These are phyloP conservation scores for Flexamia atlantica DNA, from an alignment of 2,888 invertebrate genomes.

Conservation along the genomic window DNA sequence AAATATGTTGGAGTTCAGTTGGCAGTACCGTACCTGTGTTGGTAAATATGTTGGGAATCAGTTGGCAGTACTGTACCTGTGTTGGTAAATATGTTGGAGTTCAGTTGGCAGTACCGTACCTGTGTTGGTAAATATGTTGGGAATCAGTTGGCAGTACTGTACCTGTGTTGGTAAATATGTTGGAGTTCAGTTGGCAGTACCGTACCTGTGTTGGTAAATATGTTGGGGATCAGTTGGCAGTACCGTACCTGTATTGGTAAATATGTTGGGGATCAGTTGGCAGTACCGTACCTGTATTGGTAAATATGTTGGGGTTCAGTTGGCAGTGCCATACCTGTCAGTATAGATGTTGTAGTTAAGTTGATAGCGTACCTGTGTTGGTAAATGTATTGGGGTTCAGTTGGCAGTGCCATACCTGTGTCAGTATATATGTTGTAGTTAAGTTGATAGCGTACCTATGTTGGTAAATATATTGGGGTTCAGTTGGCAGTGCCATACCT, in stretches of 20 bases:
- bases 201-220: slow-evolving; percentile 80
- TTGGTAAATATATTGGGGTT: slow-evolving; percentile 98
- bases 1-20: too few species aligned
- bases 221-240: too few species aligned
- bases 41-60: too few species aligned
- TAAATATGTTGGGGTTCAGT: slow-evolving; percentile 97
- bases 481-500: slow-evolving; percentile 79
- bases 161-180: too few species aligned
- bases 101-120: too few species aligned
- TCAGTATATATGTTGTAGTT: slow-evolving; percentile 98
- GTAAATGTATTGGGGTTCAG: slow-evolving; percentile 98
- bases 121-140: too few species aligned
- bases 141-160: too few species aligned
- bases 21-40: too few species aligned
- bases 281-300: slow-evolving; percentile 82
- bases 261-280: slow-evolving; percentile 96
- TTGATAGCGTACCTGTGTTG: slow-evolving; percentile 80
- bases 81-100: too few species aligned
- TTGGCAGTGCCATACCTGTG: slow-evolving; percentile 94
- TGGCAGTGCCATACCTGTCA: slow-evolving; percentile 89
- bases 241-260: slow-evolving; percentile 87
- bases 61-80: too few species aligned
- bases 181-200: slow-evolving; percentile 91
- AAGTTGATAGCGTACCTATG: slow-evolving; percentile 83
- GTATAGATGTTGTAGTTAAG: slow-evolving; percentile 5